Evolutionary conservation across 2,888 invertebrate genomes (phyloP).

Genomic region (Branchipolynoe longqiensis): DNA sequence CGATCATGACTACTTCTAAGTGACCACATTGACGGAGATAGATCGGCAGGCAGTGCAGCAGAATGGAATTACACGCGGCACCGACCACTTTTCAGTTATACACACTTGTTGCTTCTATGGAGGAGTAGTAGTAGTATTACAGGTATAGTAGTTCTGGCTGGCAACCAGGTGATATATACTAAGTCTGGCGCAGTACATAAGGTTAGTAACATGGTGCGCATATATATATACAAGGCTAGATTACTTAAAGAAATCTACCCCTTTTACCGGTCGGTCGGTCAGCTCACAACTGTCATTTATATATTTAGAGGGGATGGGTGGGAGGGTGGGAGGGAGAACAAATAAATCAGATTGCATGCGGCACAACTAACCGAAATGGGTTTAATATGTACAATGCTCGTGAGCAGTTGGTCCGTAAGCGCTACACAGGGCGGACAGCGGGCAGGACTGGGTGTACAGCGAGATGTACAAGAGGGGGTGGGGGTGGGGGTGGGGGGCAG

Average conservation of each 20-base stretch:
- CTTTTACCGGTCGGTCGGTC: neutral
- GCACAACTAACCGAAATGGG: neutral
- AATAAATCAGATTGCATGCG: too few relatives aligned
- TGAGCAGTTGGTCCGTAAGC: neutral
- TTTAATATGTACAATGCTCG: slow-evolving; percentile 11
- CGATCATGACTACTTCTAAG: too few relatives aligned
- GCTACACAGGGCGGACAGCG: neutral
- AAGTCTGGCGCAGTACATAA: neutral
- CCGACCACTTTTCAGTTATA: neutral
- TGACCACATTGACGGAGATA: too few relatives aligned
- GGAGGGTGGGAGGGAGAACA: neutral
- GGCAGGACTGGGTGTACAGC: neutral
- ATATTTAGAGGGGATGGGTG: neutral
- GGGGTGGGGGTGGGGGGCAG: neutral
- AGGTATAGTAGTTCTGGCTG: neutral
- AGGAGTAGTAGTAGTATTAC: neutral
- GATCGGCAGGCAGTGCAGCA: too few relatives aligned
- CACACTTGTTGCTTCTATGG: neutral
- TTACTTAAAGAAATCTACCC: neutral
- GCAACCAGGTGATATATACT: neutral
- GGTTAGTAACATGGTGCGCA: neutral
- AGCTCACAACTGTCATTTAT: neutral
- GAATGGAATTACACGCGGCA: slow-evolving; percentile 11
- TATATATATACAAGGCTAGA: neutral
- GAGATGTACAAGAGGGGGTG: neutral